Base-by-base conservation (phyloP, 2,888 invertebrate genomes). In the Lissonota sp. region DNA sequence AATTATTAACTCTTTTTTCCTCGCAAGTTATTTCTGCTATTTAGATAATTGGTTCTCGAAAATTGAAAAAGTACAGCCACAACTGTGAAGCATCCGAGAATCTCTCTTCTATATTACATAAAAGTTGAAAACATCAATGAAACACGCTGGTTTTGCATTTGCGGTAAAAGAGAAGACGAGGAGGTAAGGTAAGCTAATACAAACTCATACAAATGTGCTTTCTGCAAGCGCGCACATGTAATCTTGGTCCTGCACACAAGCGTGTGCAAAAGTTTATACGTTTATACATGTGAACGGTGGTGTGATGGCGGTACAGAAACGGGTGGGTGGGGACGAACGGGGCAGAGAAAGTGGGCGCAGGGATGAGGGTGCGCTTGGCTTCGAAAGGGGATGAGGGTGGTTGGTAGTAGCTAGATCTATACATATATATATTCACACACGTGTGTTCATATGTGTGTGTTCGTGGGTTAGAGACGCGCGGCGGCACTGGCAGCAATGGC, bases 401-500 rank as follows among this genome's bases (percentile, higher is more conserved):
- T 64, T 78, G 74, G 80, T 26, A 12, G 62, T 42, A 53, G 62
- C 14, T 55, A 26, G 26, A 26, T 26, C 1, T 26, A 26, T 26
- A 26, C 3, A 26, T 26, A 3, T 26, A 3, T 26, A 26, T 26
- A 26, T n/a, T n/a, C 26, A 26, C 26, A 26, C 26, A 26, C 26
- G 26, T 26, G 26, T 26, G 26, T 26, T 26, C 26, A 3, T 26
- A 3, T 26, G 26, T 26, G 26, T 26, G 26, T 26, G 72, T 14
- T 63, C 57, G 74, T 71, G 69, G 80, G 80, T 26, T 79, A 51
- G 77, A 64, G 62, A 26, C 26, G 26, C 26, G 80, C 73, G 71
- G 79, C 85, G 87, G 87, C 84, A 86, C 86, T 87, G 87, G 85
- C 87, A 90, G 91, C 90, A 90, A 91, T 91, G 91, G 90, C 90